A percentile compares a stretch with the other conserved stretches of the same genome.
These are phyloP conservation scores for Atrichornis clamosus DNA, from an alignment of 2,113 vertebrate genomes.

Conservation along the genomic window DNA sequence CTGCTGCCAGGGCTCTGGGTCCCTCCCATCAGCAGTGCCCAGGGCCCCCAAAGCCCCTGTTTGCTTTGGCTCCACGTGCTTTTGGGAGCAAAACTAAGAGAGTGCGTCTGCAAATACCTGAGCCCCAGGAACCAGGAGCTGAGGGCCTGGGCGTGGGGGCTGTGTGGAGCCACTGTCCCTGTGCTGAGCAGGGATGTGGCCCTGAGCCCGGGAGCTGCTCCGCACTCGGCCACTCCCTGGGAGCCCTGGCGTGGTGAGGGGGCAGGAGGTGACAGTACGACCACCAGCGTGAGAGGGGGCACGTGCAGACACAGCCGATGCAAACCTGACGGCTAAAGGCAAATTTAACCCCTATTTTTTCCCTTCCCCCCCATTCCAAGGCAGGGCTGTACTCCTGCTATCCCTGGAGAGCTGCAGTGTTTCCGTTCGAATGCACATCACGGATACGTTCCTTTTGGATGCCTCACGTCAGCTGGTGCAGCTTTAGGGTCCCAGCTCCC, in stretches of 20 bases:
- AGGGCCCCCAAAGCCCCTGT: rapidly evolving
- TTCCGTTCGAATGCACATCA: background rate
- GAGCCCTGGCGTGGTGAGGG: background rate
- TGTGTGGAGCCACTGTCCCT: background rate
- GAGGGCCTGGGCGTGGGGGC: background rate
- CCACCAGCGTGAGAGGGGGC: rapidly evolving
- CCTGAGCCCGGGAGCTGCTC: background rate
- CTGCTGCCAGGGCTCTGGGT: background rate
- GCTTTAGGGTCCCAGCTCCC: background rate
- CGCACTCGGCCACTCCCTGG: rapidly evolving
- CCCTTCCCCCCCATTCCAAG: background rate
- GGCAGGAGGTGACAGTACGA: background rate
- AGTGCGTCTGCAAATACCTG: background rate
- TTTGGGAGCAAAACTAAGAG: background rate
- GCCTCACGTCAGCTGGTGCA: too few species aligned
- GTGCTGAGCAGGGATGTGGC: rapidly evolving
- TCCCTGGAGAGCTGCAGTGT: background rate
- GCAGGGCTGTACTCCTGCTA: background rate
- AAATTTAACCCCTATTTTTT: background rate
- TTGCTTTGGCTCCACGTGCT: background rate
- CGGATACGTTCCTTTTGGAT: background rate
- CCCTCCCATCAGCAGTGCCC: background rate
- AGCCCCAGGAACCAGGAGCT: background rate
- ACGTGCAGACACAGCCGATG: background rate
- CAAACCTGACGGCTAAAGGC: background rate